Evolutionary conservation across 37 sponge, comb jelly and placozoan genomes (phyloP).

Genomic region (Eunapius fragilis): DNA sequence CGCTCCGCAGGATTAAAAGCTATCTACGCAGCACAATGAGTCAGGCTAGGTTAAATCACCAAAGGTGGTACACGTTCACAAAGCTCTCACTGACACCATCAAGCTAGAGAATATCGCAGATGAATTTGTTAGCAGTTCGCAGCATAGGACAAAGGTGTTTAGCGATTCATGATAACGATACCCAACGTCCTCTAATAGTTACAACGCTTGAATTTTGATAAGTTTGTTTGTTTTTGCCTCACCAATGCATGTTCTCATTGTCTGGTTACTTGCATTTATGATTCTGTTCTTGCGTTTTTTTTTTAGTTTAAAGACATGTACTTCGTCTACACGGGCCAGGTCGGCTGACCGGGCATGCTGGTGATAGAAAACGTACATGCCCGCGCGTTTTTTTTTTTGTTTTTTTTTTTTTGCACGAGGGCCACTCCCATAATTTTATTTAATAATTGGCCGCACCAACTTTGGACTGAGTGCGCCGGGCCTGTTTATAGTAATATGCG

Average conservation of each 20-base stretch:
- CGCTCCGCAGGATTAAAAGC: conserved; percentile 51
- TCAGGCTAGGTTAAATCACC: conserved; percentile 49
- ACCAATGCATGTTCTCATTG: not conserved
- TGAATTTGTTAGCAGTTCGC: conserved; percentile 9
- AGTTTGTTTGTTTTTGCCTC: not conserved
- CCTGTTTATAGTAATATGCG: no score
- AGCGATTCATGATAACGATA: not conserved
- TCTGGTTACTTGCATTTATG: no score
- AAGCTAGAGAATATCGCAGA: conserved; percentile 8
- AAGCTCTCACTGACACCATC: conserved; percentile 14
- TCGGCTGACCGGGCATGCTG: no score
- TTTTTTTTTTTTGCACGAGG: no score
- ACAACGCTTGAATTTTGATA: not conserved
- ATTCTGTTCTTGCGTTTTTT: no score
- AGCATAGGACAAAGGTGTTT: no score
- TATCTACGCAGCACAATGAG: conserved; percentile 57
- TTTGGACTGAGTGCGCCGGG: not conserved
- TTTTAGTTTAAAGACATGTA: no score
- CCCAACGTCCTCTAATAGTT: not conserved
- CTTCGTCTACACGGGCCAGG: no score
- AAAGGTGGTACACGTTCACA: conserved; percentile 41
- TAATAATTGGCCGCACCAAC: not conserved
- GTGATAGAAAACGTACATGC: no score
- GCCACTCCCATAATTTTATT: not conserved
- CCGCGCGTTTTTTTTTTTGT: no score